Conservation (phyloP, 2,888 invertebrate genomes). For the Tryphoninae sp. region DNA sequence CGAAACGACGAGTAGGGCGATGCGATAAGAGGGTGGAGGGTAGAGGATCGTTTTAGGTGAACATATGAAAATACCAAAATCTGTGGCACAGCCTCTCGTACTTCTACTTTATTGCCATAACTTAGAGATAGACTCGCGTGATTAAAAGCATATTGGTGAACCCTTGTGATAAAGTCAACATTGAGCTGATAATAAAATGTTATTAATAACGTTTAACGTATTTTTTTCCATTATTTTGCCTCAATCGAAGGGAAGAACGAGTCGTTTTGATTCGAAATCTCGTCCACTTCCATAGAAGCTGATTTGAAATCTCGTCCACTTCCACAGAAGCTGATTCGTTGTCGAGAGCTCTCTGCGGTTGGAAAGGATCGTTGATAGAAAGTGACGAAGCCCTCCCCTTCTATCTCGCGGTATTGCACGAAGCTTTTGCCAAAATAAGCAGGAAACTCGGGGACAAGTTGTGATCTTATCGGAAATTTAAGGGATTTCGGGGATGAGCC, state of each 20-base stretch:
- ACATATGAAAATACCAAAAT: constrained; percentile 69
- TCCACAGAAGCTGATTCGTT: not conserved
- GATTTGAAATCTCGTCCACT: constrained; percentile 11
- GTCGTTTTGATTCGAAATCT: constrained; percentile 13
- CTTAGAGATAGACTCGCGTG: not conserved
- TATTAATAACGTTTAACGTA: constrained; percentile 2
- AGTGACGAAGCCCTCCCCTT: not conserved
- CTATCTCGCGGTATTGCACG: constrained; percentile 9
- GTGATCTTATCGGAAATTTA: constrained; percentile 78
- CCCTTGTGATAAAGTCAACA: not conserved
- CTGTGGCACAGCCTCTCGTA: constrained; percentile 59
- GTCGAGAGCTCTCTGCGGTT: constrained; percentile 23
- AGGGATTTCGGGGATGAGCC: constrained; percentile 64
- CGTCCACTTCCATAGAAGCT: not conserved
- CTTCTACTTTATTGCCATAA: not conserved
- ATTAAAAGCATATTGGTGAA: not conserved
- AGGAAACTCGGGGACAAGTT: constrained; percentile 76
- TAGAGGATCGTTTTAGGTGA: constrained; percentile 57
- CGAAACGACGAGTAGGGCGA: constrained; percentile 20
- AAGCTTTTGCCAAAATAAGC: constrained; percentile 51
- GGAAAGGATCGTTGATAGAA: constrained; percentile 46
- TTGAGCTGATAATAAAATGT: not conserved
- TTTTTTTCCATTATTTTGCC: not conserved
- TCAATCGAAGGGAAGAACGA: not conserved
- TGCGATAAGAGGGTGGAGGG: constrained; percentile 39